Evolutionary conservation across 2,797 vertebrate genomes (phyloP), one percentile per base, ranked within the genome.

Genomic region (Pachyuromys duprasi): DNA sequence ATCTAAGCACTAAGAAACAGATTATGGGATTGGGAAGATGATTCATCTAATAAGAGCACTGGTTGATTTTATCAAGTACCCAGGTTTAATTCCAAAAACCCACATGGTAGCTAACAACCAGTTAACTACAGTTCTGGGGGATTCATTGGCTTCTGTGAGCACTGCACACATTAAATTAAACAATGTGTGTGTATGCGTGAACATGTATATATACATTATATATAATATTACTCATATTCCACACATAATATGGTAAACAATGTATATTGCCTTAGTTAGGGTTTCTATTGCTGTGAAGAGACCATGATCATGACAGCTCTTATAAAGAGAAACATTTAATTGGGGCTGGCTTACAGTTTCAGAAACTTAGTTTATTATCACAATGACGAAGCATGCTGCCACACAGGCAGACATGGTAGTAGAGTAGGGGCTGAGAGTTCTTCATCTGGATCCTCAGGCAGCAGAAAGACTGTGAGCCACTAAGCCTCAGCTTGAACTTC

Each of bases 1-100:
- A 12, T 90, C 3, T 92, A 67, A 53, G 42, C 70, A 94, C 79
- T 86, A 74, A 95, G 67, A 94, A 84, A 33, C 18, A 49, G 28
- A 24, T 49, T 49, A n/a, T 84, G 31, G 17, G 18, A 1, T 39
- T 84, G 1, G 42, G 45, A 17, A 67, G 63, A 67, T 84, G 42
- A 6, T 8, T 49, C 81, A 49, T 49, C 63, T 17, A 20, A 12
- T 33, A 67, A 65, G 9, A 49, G 42, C 42, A 33, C 28, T 45
- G 22, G 3, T 33, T 65, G 39, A 17, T 84, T 17, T 84, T 67
- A 49, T 22, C 33, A 39, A 33, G 17, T 18, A 49, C 62, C 62
- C 62, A 67, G 28, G 39, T 33, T 84, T 84, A 49, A 67, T 67
- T 65, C 17, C 42, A 5, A 84, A 45, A 28, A 45, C 28, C 28